Base-by-base conservation (phyloP, 2,888 invertebrate species). In the Leucoma salicis region DNA sequence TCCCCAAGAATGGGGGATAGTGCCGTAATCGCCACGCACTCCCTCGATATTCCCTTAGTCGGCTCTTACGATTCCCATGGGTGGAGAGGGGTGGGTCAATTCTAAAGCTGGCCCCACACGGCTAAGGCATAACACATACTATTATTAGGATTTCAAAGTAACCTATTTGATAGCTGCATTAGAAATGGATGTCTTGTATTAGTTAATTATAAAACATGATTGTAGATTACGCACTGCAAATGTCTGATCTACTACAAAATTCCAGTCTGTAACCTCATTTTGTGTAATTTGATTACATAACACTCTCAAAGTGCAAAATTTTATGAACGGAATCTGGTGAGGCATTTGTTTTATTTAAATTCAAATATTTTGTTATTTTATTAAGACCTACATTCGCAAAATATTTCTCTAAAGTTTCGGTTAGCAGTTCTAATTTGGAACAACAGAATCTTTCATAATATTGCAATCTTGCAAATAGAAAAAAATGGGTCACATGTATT, bases 221-320 rank as follows among this genome's bases (percentile, higher is more conserved):
- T 29, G 1, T 31, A 14, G 51, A 53, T 50, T 54, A 63, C 61
- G 60, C 46, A 58, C 63, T 63, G 60, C 45, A 57, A 51, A 59
- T 58, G 58, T 63, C 58, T 69, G 61, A 63, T 70, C 66, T 67
- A 65, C 66, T 54, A 66, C 58, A 61, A 63, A 63, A 62, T 48
- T 57, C 42, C 54, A 43, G 58, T 59, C 64, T 53, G 70, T 75
- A 78, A 74, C 79, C 81, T 70, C 70, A 69, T 80, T 61, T 76
- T 57, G 49, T 60, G 59, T 68, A 72, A 71, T 74, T 74, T 74
- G 74, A 78, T 83, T 83, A 76, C 77, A 74, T 70, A 78, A 81
- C 66, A 55, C 49, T 49, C 49, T 57, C 57, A 52, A 66, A 64
- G 64, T 65, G 71, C 73, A 72, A n/a, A 50, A 67, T 78, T 79